Evolutionary conservation across 2,888 invertebrate species (phyloP), one percentile per base, ranked within the genome.

Genomic region (Anthoptus insignis): DNA sequence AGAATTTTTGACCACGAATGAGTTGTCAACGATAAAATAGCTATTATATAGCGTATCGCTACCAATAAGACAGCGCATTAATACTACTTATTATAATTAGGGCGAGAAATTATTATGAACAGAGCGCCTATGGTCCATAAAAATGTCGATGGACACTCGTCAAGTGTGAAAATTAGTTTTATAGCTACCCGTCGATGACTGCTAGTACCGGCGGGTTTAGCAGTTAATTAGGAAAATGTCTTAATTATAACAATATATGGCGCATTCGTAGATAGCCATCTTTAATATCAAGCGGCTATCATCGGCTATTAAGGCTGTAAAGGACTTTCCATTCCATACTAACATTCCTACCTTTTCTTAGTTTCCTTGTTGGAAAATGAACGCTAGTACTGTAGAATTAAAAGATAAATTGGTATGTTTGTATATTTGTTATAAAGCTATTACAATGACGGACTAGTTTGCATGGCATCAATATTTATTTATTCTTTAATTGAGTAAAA

Each of bases 221-320:
- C 54, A 61, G 45, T 54, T 61, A 61, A 61, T 61, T 61, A 61
- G 54, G 61, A 37, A 37, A 47, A 61, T 61, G 61, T 61, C 61
- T 61, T 61, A 61, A 61, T 61, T 54, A 61, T 47, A 34, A 47
- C 47, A 61, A 61, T 54, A 54, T 61, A 61, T 61, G 61, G 54
- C 49, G 47, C 37, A 37, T 49, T 27, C 37, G 24, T 19, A 24
- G 19, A 56, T 56, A 56, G 24, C 34, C 42, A 53, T 59, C 58
- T 29, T 37, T 45, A 66, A 66, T 66, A 63, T 58, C 47, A 63
- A 66, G 37, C 29, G 29, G 58, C 47, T 59, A 63, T 66, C 61
- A 53, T 57, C 42, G 42, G 34, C 34, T 57, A 57, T 60, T 65
- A 65, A 56, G 65, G 60, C 52, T 34, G 16, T 58, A 42, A 54